Evolutionary conservation across 1,140 invertebrate species (phyloP), one percentile per base, ranked within the genome.

Genomic region (Wasmannia auropunctata): DNA sequence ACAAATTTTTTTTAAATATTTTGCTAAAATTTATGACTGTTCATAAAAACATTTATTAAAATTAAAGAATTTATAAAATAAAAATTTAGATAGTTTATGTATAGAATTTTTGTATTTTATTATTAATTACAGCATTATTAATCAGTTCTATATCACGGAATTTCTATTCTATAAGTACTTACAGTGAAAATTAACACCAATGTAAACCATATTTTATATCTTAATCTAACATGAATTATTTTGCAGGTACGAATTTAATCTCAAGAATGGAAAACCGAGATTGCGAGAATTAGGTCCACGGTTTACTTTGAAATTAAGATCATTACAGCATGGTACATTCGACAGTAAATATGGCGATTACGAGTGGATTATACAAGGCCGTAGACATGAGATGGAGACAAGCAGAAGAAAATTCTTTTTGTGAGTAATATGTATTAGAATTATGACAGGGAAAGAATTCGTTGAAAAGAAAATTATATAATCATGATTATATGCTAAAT

Each of bases 301-400:
- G 88, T 99, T 99, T 94, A 99, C 99, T 0, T 95, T 99, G 7
- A 98, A 98, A 94, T 95, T 99, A 54, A 96, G 97, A 87, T 99
- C 98, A 16, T 95, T 99, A 54, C 99, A 99, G 92, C 97, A 99
- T 93, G 99, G 99, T 75, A 99, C 98, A 0, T 99, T 99, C 95
- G 98, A 99, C 95, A 98, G 98, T 46, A 99, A 99, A 95, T 97
- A 97, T 92, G 99, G 99, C 2, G 98, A 99, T 94, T 99, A 98
- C 93, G 98, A 99, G 95, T 99, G 99, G 99, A 97, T 99, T 85
- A 98, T 99, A 86, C 98, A 99, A 93, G 98, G 98, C 75, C 96
- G 97, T 91, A 95, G 98, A 49, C 98, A 99, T 94, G 97, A 98
- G 92, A 97, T 99, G 97, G 98, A 99, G 95, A 98, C 97, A 0